phyloP scores from a whole-genome alignment of 1,140 invertebrate genomes.

The Nasonia vitripennis region DNA sequence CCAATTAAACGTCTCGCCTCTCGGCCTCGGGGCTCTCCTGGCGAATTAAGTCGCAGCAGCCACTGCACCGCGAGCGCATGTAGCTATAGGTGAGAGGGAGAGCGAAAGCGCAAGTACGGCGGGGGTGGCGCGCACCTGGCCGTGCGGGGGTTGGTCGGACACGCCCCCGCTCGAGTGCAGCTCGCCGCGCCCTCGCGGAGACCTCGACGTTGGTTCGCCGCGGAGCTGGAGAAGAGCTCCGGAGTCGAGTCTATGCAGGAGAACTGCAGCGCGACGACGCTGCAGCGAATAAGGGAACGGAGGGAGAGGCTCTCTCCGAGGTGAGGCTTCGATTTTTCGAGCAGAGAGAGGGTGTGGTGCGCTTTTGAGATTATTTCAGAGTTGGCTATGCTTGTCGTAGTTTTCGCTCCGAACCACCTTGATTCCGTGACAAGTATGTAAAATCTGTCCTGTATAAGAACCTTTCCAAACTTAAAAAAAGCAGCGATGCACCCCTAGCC shows the following conservation, averaged over 20 bases:
- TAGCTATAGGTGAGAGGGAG: background rate
- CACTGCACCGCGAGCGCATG: constrained; percentile 21
- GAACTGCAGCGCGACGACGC: background rate
- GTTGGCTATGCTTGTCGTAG: no score
- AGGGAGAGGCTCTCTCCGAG: background rate
- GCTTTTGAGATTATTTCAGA: no score
- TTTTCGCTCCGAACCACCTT: no score
- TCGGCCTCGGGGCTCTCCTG: background rate
- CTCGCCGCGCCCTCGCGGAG: constrained; percentile 49
- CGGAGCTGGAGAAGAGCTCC: background rate
- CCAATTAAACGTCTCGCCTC: constrained; percentile 12
- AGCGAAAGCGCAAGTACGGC: background rate
- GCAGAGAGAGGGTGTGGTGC: constrained; percentile 33
- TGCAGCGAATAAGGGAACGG: background rate
- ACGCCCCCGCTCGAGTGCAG: constrained; percentile 8
- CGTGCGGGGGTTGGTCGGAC: constrained; percentile 21
- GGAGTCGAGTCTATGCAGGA: background rate
- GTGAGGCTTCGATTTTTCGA: background rate
- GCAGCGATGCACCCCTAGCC: background rate
- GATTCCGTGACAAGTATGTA: no score
- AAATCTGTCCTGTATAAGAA: no score
- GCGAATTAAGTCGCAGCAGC: constrained; percentile 1
- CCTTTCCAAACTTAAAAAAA: no score
- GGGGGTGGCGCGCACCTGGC: constrained; percentile 12
- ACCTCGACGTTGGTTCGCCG: constrained; percentile 45